Conservation (phyloP, 2,113 vertebrate genomes). For the Thermophis baileyi region DNA sequence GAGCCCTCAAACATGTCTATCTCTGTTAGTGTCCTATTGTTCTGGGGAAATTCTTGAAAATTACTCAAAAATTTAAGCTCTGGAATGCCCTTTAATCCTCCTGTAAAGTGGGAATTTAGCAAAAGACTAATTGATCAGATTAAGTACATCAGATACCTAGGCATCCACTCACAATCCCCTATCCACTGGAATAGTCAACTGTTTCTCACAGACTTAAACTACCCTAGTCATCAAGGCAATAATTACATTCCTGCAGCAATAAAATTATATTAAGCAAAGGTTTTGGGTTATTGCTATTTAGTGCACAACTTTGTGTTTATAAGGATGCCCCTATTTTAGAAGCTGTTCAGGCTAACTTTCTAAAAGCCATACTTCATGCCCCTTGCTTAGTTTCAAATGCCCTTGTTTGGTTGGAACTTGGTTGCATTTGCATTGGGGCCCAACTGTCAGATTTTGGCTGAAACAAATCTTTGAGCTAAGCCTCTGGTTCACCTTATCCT, state of each 20-base stretch:
- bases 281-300: background rate
- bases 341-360: background rate
- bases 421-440: background rate
- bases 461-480: background rate
- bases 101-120: background rate
- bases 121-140: background rate
- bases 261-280: background rate
- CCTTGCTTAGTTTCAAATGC: background rate
- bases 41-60: background rate
- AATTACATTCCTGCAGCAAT: background rate
- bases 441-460: background rate
- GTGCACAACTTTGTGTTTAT: background rate
- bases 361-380: background rate
- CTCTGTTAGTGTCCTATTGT: background rate
- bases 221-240: background rate
- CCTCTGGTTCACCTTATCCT: background rate
- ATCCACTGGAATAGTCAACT: background rate
- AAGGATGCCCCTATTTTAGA: background rate
- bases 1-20: background rate
- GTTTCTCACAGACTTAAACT: background rate
- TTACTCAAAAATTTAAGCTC: background rate
- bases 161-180: background rate
- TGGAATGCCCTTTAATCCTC: background rate
- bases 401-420: background rate
- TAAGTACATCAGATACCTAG: background rate